Percentiles rank a stretch among this genome's conserved stretches.
phyloP scores from a whole-genome alignment of 2,113 vertebrate genomes.

The Ctenomys sociabilis region DNA sequence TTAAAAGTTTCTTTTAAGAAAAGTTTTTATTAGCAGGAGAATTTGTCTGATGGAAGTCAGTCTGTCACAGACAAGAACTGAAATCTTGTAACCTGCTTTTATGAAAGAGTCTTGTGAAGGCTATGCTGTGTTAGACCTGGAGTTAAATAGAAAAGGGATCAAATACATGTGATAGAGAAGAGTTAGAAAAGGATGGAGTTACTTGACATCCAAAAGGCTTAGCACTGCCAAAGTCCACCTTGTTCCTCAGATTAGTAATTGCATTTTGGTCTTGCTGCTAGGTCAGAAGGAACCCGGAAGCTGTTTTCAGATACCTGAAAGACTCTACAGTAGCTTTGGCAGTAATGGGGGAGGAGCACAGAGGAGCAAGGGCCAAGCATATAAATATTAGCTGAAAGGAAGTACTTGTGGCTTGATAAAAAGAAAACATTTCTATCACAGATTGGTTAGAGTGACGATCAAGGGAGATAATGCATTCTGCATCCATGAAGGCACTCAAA shows the following conservation, averaged over 20 bases:
- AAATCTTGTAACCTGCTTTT: slow-evolving; percentile 44
- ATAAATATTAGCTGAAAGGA: not conserved
- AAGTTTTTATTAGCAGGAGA: not conserved
- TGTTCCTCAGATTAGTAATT: slow-evolving; percentile 25
- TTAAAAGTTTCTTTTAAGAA: not conserved
- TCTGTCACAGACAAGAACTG: not conserved
- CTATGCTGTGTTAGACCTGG: slow-evolving; percentile 29
- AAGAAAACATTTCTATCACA: not conserved
- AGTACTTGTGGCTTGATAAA: slow-evolving; percentile 10
- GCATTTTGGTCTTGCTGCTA: not conserved
- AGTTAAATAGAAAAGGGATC: slow-evolving; percentile 49
- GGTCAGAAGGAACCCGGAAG: not conserved
- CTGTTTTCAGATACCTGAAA: slow-evolving; percentile 17
- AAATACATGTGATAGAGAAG: slow-evolving; percentile 35
- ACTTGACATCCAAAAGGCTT: slow-evolving; percentile 38
- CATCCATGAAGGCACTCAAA: not conserved
- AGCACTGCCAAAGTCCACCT: not conserved
- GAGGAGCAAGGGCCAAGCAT: not conserved
- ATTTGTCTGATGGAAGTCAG: slow-evolving; percentile 21
- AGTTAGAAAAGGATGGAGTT: slow-evolving; percentile 43
- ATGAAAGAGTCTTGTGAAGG: slow-evolving; percentile 38
- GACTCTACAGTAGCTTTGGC: not conserved
- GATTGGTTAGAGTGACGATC: not conserved
- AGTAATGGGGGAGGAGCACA: not conserved
- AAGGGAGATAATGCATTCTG: not conserved